Conservation (phyloP, 2,888 invertebrate species). For the Andrena trimmerana region DNA sequence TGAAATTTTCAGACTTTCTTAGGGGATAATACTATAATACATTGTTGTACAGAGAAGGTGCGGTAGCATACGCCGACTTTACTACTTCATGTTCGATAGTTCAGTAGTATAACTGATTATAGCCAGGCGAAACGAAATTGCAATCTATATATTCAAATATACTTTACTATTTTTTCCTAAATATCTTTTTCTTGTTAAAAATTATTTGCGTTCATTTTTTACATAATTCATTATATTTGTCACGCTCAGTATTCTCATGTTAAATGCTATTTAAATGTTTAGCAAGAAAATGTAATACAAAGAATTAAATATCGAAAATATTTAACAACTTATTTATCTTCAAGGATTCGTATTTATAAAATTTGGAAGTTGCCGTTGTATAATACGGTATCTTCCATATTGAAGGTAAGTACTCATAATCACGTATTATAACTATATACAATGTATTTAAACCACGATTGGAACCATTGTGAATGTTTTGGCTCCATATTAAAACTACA, state of each 20-base stretch:
- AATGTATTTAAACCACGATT: too few species aligned
- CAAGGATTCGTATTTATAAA: too few species aligned
- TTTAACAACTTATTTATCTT: too few species aligned
- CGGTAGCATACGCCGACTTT: background rate
- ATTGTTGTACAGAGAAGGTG: background rate
- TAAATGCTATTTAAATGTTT: background rate
- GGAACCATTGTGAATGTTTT: too few species aligned
- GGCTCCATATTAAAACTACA: too few species aligned
- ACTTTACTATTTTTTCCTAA: background rate
- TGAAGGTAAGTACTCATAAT: too few species aligned
- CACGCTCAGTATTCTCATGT: background rate
- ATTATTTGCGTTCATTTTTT: background rate
- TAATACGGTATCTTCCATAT: too few species aligned
- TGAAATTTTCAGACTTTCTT: background rate
- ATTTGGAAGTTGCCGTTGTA: too few species aligned
- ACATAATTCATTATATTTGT: background rate
- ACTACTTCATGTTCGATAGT: background rate
- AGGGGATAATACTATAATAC: background rate
- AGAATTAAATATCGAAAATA: too few species aligned
- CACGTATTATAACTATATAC: too few species aligned
- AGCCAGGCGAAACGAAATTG: background rate
- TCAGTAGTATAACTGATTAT: background rate
- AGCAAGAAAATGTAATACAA: too few species aligned
- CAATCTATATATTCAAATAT: background rate
- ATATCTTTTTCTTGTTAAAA: background rate